phyloP scores from a whole-genome alignment of 2,113 vertebrate species.

The Edolisoma coerulescens region DNA sequence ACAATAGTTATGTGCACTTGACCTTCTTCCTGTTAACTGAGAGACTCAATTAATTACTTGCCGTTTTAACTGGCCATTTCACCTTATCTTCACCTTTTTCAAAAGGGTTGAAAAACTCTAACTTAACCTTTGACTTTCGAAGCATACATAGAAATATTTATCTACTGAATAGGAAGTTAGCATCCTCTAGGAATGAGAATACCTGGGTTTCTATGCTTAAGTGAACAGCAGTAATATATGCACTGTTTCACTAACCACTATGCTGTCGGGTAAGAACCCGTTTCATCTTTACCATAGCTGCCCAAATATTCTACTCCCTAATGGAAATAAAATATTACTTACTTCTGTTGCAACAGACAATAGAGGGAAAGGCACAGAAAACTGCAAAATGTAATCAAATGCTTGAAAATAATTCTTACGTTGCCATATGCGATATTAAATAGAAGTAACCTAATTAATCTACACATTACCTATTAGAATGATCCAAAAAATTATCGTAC shows the following conservation, averaged over 20 bases:
- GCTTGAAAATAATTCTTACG: background rate
- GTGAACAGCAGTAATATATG: background rate
- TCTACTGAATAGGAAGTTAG: constrained; percentile 1
- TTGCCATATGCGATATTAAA: background rate
- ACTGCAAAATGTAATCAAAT: background rate
- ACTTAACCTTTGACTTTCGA: constrained; percentile 58
- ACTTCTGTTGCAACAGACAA: background rate
- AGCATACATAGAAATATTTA: constrained; percentile 15
- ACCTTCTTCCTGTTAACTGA: constrained; percentile 73
- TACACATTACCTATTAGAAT: background rate
- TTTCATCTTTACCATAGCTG: background rate
- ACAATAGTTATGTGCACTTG: constrained; percentile 58
- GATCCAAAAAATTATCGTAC: background rate
- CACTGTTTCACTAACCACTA: background rate
- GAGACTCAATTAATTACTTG: constrained; percentile 77
- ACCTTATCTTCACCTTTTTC: constrained; percentile 58
- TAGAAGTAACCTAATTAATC: background rate
- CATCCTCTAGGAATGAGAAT: background rate
- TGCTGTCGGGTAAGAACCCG: background rate
- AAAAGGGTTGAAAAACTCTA: constrained; percentile 56
- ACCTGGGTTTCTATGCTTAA: background rate
- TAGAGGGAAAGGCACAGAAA: background rate
- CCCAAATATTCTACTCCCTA: background rate
- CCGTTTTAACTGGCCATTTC: constrained; percentile 62
- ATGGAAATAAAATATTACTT: background rate